Conservation (phyloP, 2,113 vertebrate genomes). For the Pedetes capensis region DNA sequence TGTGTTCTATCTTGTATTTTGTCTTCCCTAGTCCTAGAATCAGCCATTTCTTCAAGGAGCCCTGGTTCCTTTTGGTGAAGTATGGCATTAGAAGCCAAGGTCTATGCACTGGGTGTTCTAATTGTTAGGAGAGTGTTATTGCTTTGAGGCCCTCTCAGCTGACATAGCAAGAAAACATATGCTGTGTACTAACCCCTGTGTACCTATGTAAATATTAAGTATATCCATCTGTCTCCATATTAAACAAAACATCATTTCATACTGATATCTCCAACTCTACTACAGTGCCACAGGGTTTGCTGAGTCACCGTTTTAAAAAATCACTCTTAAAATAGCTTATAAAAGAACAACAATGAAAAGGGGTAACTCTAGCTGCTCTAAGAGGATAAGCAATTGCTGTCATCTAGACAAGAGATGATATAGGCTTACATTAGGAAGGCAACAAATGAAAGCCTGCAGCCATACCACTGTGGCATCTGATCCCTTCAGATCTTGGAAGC, state of each 20-base stretch:
- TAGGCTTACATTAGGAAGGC: neutral
- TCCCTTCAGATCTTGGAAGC: no score
- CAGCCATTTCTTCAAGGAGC: neutral
- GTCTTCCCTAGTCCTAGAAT: neutral
- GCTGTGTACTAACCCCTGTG: neutral
- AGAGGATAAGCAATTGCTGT: neutral
- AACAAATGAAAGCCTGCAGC: no score
- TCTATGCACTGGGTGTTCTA: neutral
- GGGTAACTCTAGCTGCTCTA: neutral
- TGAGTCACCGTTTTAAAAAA: neutral
- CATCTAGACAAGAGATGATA: neutral
- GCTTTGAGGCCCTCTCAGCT: neutral
- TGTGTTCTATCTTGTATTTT: neutral
- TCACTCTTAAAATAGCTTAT: constrained; percentile 11
- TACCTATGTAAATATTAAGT: neutral
- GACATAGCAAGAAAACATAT: neutral
- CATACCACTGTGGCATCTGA: no score
- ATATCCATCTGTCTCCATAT: neutral
- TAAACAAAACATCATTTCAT: neutral
- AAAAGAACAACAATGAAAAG: neutral
- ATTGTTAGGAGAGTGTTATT: neutral
- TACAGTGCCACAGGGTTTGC: neutral
- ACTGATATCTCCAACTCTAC: neutral
- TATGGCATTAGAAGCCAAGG: neutral
- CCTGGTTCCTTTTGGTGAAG: neutral